Conservation (phyloP, 92 coral and sea anemone species). For the Epizoanthus scotinus region DNA sequence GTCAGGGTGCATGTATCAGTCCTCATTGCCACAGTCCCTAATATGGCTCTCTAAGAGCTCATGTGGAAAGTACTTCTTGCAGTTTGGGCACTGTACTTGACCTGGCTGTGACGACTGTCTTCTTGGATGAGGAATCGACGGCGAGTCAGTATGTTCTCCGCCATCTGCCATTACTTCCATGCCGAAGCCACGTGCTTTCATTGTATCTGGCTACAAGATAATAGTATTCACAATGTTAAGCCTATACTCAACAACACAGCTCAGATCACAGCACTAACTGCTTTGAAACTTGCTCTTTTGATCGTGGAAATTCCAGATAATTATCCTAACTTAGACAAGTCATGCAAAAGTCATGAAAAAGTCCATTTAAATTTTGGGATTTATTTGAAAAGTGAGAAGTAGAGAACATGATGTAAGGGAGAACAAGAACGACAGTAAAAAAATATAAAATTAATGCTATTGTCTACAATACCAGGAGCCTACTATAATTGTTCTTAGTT, state of each 20-base stretch:
- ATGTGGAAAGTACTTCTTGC: conserved; percentile 66
- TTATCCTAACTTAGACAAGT: no score
- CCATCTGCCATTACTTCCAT: conserved; percentile 57
- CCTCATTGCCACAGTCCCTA: conserved; percentile 70
- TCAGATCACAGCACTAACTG: background rate
- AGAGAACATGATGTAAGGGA: no score
- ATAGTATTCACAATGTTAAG: background rate
- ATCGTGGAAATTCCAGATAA: no score
- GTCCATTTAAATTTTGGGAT: no score
- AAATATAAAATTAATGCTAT: no score
- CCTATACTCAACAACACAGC: background rate
- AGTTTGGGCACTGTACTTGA: conserved; percentile 73
- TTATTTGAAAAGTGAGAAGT: no score
- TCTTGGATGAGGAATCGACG: conserved; percentile 28
- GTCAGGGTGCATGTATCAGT: conserved; percentile 43
- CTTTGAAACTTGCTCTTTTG: no score
- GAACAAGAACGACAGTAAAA: no score
- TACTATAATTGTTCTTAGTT: no score
- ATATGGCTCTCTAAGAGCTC: conserved; percentile 80
- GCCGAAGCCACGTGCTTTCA: conserved; percentile 47
- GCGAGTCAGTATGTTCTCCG: conserved; percentile 45
- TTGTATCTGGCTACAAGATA: background rate
- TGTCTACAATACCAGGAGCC: no score
- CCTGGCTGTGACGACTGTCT: conserved; percentile 48
- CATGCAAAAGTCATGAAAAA: no score